phyloP scores from a whole-genome alignment of 2,113 vertebrate species.

The Centrocercus urophasianus region DNA sequence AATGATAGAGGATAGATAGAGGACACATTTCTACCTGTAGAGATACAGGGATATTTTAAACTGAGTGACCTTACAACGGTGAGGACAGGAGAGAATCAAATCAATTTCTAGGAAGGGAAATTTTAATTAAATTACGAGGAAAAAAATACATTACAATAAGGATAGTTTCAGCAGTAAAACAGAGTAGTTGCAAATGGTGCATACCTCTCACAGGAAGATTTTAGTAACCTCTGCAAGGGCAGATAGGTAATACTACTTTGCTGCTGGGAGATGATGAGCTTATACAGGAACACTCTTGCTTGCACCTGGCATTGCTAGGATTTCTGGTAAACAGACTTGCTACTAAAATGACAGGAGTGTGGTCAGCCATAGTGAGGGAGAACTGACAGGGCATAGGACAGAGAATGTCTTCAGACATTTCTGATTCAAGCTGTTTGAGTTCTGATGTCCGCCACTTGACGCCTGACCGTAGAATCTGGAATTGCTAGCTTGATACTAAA shows the following conservation, averaged over 20 bases:
- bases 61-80: background rate
- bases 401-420: background rate
- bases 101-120: background rate
- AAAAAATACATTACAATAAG: background rate
- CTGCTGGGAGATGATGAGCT: background rate
- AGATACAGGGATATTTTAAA: background rate
- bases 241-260: background rate
- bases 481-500: background rate
- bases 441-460: background rate
- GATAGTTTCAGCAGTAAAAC: background rate
- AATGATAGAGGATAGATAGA: background rate
- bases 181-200: background rate
- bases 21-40: background rate
- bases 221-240: background rate
- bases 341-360: background rate
- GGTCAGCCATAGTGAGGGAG: fast-evolving
- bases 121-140: background rate
- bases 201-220: background rate
- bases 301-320: background rate
- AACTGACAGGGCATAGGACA: background rate
- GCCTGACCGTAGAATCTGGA: background rate
- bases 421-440: background rate
- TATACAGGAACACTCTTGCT: background rate
- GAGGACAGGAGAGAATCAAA: background rate
- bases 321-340: background rate